Percentiles rank a stretch among this genome's conserved stretches.
Evolutionary conservation across 2,113 vertebrate species (phyloP).

Genomic region (Dicerorhinus sumatrensis): DNA sequence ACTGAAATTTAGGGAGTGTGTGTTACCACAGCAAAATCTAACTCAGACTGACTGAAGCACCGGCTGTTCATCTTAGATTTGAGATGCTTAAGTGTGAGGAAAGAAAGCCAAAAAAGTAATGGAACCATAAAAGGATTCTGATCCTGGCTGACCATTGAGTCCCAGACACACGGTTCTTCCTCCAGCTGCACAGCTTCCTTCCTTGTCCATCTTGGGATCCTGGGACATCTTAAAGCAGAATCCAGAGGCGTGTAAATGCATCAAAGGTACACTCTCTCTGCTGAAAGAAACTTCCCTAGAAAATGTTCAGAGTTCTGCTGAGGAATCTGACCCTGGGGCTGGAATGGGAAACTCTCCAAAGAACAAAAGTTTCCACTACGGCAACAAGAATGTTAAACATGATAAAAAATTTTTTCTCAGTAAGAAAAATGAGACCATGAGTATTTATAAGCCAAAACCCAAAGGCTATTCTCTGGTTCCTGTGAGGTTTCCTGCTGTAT

Average conservation of each 20-base stretch:
- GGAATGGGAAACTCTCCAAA: constrained; percentile 72
- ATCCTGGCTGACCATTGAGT: not conserved
- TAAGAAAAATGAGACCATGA: constrained; percentile 65
- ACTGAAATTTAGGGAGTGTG: not conserved
- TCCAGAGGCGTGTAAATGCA: not conserved
- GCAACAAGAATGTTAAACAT: constrained; percentile 81
- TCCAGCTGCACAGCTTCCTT: not conserved
- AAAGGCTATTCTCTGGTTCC: constrained; percentile 60
- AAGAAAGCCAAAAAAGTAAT: not conserved
- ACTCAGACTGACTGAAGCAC: not conserved
- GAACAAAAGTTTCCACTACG: constrained; percentile 82
- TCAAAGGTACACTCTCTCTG: constrained; percentile 61
- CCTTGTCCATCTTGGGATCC: not conserved
- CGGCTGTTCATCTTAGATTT: not conserved
- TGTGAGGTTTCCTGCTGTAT: constrained; percentile 34
- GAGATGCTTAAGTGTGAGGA: not conserved
- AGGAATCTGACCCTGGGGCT: constrained; percentile 79
- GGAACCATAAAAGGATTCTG: not conserved
- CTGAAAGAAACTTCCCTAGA: constrained; percentile 65
- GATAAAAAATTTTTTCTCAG: constrained; percentile 43
- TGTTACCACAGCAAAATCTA: not conserved
- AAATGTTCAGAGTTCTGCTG: constrained; percentile 59
- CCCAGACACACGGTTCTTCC: not conserved
- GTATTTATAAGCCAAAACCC: constrained; percentile 69
- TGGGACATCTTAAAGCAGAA: not conserved